Conservation (phyloP, 2,888 invertebrate genomes). For the Cistogaster globosa region DNA sequence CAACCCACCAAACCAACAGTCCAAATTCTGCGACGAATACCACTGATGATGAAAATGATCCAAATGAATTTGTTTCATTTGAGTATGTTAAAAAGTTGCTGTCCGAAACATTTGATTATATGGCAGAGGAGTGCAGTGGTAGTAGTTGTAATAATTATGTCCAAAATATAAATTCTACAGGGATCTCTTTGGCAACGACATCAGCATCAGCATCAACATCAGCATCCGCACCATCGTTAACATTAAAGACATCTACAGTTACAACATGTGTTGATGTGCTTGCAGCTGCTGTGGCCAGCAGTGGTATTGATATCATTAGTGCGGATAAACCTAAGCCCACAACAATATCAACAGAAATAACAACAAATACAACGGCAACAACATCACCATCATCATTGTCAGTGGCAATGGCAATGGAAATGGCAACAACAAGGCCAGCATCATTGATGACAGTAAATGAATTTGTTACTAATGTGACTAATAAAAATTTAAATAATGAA, state of each 20-base stretch:
- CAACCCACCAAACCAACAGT: conserved; percentile 35
- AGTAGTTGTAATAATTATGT: conserved; percentile 45
- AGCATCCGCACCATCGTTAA: no score
- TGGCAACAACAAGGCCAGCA: conserved; percentile 28
- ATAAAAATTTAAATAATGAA: conserved; percentile 70
- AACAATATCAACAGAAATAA: conserved; percentile 13
- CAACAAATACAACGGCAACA: neutral
- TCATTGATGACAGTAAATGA: conserved; percentile 50
- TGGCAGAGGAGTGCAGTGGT: conserved; percentile 64
- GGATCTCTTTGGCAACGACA: neutral
- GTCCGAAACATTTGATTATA: conserved; percentile 79
- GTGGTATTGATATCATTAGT: conserved; percentile 64
- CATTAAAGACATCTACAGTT: conserved; percentile 48
- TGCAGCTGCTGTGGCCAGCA: conserved; percentile 46
- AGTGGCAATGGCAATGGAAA: neutral
- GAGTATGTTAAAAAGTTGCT: conserved; percentile 83
- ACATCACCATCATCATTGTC: neutral
- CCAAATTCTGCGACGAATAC: conserved; percentile 30
- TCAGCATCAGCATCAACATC: neutral
- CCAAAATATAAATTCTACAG: conserved; percentile 40
- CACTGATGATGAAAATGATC: conserved; percentile 51
- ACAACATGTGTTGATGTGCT: conserved; percentile 57
- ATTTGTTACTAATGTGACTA: conserved; percentile 58
- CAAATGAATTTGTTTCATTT: conserved; percentile 82
- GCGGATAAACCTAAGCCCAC: conserved; percentile 46